Conservation (phyloP, 2,888 invertebrate species). For the Sceliomorpha sp. region DNA sequence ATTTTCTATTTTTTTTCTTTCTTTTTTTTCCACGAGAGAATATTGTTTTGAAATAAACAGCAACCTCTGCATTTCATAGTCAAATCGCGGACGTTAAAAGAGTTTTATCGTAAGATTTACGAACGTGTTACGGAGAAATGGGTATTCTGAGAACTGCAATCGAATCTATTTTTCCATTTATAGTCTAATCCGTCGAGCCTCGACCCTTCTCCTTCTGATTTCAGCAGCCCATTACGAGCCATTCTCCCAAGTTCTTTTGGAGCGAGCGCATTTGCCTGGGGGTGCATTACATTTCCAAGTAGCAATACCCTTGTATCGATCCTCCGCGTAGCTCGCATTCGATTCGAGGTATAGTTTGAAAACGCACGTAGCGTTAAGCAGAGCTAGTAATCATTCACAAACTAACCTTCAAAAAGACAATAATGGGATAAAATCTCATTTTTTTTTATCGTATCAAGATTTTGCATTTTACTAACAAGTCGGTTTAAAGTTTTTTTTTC, state of each 20-base stretch:
- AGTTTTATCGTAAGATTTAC: constrained; percentile 43
- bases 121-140: constrained; percentile 38
- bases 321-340: constrained; percentile 39
- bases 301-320: constrained; percentile 66
- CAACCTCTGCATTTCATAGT: constrained; percentile 30
- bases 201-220: constrained; percentile 57
- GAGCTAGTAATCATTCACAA: no score
- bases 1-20: no score
- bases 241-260: constrained; percentile 58
- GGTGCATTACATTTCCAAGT: constrained; percentile 65
- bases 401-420: no score
- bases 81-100: constrained; percentile 28
- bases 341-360: constrained; percentile 27
- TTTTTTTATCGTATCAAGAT: no score
- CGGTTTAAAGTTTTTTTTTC: no score
- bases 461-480: no score
- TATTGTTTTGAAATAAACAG: neutral
- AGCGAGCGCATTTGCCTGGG: constrained; percentile 61
- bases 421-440: no score
- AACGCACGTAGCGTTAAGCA: no score
- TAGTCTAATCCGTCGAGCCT: constrained; percentile 50
- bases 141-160: constrained; percentile 34
- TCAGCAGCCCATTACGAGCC: constrained; percentile 55
- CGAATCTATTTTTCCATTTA: constrained; percentile 48
- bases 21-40: no score